Base-by-base conservation (phyloP, 2,797 vertebrate genomes). In the Percopsis omiscomaycus region DNA sequence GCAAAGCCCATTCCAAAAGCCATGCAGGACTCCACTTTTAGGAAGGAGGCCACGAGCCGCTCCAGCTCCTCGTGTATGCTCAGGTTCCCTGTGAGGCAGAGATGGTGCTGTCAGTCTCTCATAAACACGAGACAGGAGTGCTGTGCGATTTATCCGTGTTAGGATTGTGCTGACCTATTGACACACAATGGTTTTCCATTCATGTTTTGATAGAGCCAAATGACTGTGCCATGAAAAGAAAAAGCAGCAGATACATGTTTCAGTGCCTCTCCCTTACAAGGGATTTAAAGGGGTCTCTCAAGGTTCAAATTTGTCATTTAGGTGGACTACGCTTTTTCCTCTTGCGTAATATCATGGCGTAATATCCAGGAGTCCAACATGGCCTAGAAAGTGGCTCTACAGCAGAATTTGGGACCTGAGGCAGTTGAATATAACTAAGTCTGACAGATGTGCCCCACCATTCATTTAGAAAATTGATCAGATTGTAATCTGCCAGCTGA, bases 1-100 rank as follows among this genome's bases (percentile, higher is more conserved):
- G 96, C 97, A 47, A 98, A 99, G 54, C 98, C 98, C 98, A 99
- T 99, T n/a, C 96, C 96, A 55, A 95, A 97, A 3, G 91, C 89
- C 95, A 98, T 94, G 48, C 93, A 89, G 3, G 95, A 92, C 84
- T 99, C 95, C 2, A 96, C 94, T 14, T 93, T 92, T 37, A 98
- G 74, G 66, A 92, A 93, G 44, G 66, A 61, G 0, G 92, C 90
- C 15, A 85, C 87, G 11, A 91, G 90, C 60, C 88, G 73, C 59
- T 93, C 97, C 78, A 99, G 81, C 51, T 98, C 95, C 73, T 93
- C 75, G 0, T 98, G 96, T 56, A 95, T 94, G 83, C 93, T 89
- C 67, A 98, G 84, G 72, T 95, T 96, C 63, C 95, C 98, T 99
- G 51, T 3, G 44, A 54, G 66, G 77, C 44, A 77, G 55, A 64